phyloP scores from a whole-genome alignment of 2,888 invertebrate genomes.

The Conops quadrifasciatus region DNA sequence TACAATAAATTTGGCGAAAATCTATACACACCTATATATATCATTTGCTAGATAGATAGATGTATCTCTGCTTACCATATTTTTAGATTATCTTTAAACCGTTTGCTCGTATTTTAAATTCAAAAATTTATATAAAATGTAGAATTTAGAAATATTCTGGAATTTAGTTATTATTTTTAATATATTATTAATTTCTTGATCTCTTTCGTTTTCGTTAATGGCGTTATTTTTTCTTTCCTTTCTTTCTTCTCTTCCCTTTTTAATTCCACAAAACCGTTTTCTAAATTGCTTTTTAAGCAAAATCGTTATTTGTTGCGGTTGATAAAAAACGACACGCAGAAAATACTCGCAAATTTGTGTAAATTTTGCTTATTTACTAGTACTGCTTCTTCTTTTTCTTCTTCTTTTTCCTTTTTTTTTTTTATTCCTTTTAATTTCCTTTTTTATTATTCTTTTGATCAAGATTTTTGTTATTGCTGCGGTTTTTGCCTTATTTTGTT shows the following conservation, averaged over 20 bases:
- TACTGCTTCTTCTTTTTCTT: too few species aligned
- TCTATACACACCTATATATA: too few species aligned
- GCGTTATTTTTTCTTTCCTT: background rate
- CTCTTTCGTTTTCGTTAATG: background rate
- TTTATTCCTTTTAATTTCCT: conserved; percentile 6
- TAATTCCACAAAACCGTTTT: background rate
- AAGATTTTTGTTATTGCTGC: conserved; percentile 3
- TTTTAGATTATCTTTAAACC: background rate
- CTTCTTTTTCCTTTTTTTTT: background rate
- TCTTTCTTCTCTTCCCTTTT: background rate
- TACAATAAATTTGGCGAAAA: too few species aligned
- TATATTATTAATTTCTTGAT: background rate
- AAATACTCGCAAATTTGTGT: too few species aligned
- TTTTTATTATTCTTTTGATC: background rate
- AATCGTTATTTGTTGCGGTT: background rate
- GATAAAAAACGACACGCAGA: too few species aligned
- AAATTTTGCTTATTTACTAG: too few species aligned
- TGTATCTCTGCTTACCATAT: too few species aligned
- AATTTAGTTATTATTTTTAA: too few species aligned
- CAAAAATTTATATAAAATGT: too few species aligned
- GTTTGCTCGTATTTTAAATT: background rate
- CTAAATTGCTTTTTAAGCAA: background rate
- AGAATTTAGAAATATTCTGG: background rate
- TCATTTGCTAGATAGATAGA: too few species aligned
- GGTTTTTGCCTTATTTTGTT: background rate